phyloP scores from a whole-genome alignment of 2,888 invertebrate species.

The Stomorhina lunata region DNA sequence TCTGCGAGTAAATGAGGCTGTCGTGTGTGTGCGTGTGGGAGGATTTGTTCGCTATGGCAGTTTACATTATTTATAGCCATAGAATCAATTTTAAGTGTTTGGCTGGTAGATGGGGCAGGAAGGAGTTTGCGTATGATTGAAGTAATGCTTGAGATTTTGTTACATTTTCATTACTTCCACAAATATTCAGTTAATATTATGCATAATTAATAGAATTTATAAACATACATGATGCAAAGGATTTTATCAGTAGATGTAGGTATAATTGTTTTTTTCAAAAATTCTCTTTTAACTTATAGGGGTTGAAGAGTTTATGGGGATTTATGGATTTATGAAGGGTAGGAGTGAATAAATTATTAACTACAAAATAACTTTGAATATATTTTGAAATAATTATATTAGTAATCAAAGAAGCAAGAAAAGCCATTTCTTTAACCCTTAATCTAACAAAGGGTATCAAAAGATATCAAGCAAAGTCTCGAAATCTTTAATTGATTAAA shows the following conservation, averaged over 20 bases:
- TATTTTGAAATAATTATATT: too few relatives aligned
- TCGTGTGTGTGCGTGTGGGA: neutral
- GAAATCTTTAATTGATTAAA: too few relatives aligned
- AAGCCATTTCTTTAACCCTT: too few relatives aligned
- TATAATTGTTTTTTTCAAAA: constrained; percentile 4
- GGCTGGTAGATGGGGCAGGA: too few relatives aligned
- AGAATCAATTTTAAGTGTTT: neutral
- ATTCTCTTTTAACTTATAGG: neutral
- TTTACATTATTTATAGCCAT: neutral
- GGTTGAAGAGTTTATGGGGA: neutral
- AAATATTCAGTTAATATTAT: constrained; percentile 48
- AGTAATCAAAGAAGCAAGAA: too few relatives aligned
- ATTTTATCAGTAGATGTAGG: neutral
- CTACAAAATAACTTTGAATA: too few relatives aligned
- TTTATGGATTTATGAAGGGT: too few relatives aligned
- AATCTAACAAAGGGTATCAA: too few relatives aligned
- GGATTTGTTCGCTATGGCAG: neutral
- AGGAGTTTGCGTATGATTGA: too few relatives aligned
- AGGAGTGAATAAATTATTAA: too few relatives aligned
- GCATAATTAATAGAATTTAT: constrained; percentile 47
- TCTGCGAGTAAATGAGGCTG: neutral
- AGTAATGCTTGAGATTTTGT: constrained; percentile 15
- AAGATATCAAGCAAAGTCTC: too few relatives aligned
- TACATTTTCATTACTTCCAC: constrained; percentile 48
- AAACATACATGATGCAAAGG: neutral